Conservation (phyloP, 1,140 invertebrate genomes). For the Lordiphosa mommai region DNA sequence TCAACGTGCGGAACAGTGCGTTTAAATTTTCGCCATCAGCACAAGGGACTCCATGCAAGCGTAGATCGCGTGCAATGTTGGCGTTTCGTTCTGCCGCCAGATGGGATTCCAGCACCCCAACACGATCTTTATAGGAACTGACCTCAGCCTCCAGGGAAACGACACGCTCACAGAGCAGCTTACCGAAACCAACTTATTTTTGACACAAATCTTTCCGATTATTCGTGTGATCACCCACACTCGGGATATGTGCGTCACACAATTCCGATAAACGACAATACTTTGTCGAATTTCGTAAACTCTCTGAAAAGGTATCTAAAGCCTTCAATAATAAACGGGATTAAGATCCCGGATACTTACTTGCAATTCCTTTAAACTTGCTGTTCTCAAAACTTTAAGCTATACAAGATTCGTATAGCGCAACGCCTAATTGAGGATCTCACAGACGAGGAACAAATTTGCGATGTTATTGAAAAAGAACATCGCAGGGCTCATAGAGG, state of each 20-base stretch:
- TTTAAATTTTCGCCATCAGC: no score
- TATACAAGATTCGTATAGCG: background rate
- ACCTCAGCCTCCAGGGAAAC: no score
- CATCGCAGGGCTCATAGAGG: slow-evolving; percentile 14
- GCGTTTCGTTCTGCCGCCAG: no score
- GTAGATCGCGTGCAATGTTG: no score
- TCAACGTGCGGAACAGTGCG: no score
- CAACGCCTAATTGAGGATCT: slow-evolving; percentile 1
- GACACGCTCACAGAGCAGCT: no score
- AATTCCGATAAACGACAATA: background rate
- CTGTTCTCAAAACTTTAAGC: background rate
- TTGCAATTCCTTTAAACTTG: background rate
- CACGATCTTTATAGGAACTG: no score
- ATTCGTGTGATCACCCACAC: background rate
- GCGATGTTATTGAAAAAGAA: slow-evolving; percentile 2
- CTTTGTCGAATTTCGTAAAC: no score
- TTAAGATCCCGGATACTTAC: slow-evolving; percentile 1
- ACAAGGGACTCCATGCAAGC: no score
- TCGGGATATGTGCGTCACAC: background rate
- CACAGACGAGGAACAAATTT: background rate
- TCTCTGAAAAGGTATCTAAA: background rate
- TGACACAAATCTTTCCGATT: background rate
- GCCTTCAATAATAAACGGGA: background rate
- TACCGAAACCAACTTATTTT: slow-evolving; percentile 5
- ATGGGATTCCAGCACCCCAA: no score